Evolutionary conservation across 2,797 vertebrate species (phyloP).

Genomic region (Sebastes trivittatus): DNA sequence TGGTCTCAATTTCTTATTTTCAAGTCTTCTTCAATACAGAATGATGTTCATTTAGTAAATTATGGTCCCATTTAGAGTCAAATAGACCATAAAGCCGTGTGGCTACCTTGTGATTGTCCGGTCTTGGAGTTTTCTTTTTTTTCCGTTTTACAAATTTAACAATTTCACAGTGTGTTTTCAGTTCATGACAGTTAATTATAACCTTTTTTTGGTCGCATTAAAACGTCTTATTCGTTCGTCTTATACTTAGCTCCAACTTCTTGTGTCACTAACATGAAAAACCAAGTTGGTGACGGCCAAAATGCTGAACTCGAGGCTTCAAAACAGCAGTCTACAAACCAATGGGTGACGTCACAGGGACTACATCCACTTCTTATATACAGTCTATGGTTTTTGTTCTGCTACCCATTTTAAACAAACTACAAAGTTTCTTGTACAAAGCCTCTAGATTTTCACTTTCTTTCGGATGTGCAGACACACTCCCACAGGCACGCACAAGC

Average conservation of each 20-base stretch:
- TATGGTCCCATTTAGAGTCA: too few species aligned
- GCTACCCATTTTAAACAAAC: background rate
- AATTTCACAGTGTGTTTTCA: background rate
- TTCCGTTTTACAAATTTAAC: background rate
- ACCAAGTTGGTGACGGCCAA: background rate
- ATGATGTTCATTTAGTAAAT: too few species aligned
- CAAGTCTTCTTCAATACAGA: too few species aligned
- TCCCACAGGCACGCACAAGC: background rate
- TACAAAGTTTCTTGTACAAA: background rate
- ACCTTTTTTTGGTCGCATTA: background rate
- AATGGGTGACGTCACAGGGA: background rate
- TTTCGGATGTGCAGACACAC: constrained; percentile 1
- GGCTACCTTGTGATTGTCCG: background rate
- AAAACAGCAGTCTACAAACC: background rate
- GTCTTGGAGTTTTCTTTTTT: background rate
- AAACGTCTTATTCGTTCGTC: background rate
- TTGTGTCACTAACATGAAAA: background rate
- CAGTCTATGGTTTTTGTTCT: background rate
- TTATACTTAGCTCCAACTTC: background rate
- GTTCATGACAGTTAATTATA: background rate
- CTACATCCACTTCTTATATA: background rate
- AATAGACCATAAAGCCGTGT: background rate
- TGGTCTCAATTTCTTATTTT: too few species aligned
- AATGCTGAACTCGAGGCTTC: background rate
- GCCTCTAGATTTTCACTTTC: constrained; percentile 6